These are phyloP conservation scores for Drosophila differens DNA, from an alignment of 2,888 invertebrate genomes.

Conservation along the genomic window DNA sequence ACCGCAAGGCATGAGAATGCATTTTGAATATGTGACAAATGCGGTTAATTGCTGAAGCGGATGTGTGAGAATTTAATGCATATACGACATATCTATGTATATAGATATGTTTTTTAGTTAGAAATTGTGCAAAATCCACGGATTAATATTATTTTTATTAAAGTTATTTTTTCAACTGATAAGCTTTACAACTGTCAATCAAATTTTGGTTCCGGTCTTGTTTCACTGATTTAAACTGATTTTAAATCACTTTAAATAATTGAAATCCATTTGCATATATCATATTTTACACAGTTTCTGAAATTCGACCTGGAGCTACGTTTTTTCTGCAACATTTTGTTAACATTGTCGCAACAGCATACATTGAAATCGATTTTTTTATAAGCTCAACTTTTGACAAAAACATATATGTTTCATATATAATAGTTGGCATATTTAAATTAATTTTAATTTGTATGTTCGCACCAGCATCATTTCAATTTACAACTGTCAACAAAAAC, in stretches of 20 bases:
- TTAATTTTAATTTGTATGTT: conserved; percentile 32
- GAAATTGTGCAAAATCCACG: neutral
- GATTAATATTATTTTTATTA: neutral
- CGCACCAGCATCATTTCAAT: conserved; percentile 35
- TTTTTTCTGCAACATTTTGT: neutral
- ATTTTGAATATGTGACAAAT: conserved; percentile 6
- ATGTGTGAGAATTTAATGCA: neutral
- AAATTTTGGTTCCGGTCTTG: neutral
- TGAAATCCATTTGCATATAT: neutral
- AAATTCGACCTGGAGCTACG: neutral
- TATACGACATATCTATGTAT: neutral
- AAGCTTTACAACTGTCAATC: neutral
- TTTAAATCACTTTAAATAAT: neutral
- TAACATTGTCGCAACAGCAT: neutral
- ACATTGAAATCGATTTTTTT: neutral
- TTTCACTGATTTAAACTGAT: neutral
- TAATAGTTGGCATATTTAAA: conserved; percentile 25
- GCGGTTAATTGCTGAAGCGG: conserved; percentile 10
- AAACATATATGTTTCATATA: neutral
- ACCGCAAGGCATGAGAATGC: conserved; percentile 1
- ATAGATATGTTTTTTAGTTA: neutral
- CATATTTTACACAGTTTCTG: neutral
- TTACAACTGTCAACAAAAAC: conserved; percentile 39
- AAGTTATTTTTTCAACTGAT: neutral
- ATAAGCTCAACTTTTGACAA: conserved; percentile 1